These are phyloP conservation scores for Crypturellus undulatus DNA, from an alignment of 2,113 vertebrate species.

Conservation along the genomic window DNA sequence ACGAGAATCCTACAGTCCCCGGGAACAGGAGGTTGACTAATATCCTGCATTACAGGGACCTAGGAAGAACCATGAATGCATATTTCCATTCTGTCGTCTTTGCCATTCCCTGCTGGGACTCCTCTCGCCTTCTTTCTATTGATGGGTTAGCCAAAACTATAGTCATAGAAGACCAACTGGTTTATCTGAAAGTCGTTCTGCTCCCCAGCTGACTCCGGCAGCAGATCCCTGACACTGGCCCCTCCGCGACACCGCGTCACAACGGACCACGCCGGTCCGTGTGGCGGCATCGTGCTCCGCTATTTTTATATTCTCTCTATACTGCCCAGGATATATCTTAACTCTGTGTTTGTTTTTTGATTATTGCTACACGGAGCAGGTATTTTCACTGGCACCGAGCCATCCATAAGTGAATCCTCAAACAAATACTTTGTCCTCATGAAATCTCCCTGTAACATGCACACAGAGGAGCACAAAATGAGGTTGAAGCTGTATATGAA, in stretches of 20 bases:
- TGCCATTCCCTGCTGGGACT: fast-evolving
- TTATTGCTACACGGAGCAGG: conserved; percentile 33
- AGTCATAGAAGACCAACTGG: not conserved
- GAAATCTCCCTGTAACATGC: not conserved
- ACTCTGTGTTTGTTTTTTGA: not conserved
- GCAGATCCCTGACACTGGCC: not conserved
- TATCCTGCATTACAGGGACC: not conserved
- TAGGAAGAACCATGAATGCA: not conserved
- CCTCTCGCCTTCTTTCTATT: not conserved
- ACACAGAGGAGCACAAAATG: not conserved
- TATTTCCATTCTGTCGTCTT: not conserved
- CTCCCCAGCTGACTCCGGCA: not conserved
- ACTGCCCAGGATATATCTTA: not conserved
- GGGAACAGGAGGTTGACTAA: not conserved
- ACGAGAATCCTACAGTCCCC: not conserved
- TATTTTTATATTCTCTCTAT: not conserved
- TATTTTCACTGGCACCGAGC: conserved; percentile 41
- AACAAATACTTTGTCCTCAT: not conserved
- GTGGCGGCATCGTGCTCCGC: not conserved
- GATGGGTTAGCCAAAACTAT: not conserved
- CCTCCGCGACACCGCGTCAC: not conserved
- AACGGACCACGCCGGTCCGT: not conserved
- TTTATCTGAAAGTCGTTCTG: not conserved
- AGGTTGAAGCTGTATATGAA: not conserved
- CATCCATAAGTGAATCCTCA: conserved; percentile 33